Conservation (phyloP, 2,888 invertebrate species). For the Cantharis rustica region DNA sequence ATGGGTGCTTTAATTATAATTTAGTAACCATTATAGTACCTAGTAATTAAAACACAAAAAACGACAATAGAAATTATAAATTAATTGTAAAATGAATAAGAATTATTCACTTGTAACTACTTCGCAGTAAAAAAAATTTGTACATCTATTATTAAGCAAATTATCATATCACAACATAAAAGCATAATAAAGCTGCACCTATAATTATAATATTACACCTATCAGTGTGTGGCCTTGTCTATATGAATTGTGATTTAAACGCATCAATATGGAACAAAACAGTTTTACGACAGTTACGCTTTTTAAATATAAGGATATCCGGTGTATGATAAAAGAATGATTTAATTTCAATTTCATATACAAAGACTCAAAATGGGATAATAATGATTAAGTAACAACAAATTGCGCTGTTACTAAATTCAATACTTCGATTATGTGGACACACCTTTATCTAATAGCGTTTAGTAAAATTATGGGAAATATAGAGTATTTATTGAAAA, state of each 20-base stretch:
- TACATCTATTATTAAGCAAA: slow-evolving; percentile 45
- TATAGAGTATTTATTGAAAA: background rate
- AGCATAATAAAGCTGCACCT: slow-evolving; percentile 45
- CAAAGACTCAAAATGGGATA: slow-evolving; percentile 40
- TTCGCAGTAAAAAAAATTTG: slow-evolving; percentile 19
- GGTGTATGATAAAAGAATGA: slow-evolving; percentile 49
- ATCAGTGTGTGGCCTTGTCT: slow-evolving; percentile 48
- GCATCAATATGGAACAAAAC: slow-evolving; percentile 51
- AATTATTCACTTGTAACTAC: slow-evolving; percentile 29
- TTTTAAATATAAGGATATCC: slow-evolving; percentile 50
- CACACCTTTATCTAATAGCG: slow-evolving; percentile 19
- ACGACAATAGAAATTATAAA: background rate
- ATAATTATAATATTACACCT: slow-evolving; percentile 48
- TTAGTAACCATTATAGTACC: background rate
- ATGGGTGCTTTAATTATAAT: background rate
- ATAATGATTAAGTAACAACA: slow-evolving; percentile 42
- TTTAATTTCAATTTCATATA: slow-evolving; percentile 51
- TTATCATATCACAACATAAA: slow-evolving; percentile 51
- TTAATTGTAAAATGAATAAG: slow-evolving; percentile 1
- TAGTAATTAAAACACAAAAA: background rate
- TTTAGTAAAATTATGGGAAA: slow-evolving; percentile 9
- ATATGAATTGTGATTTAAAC: slow-evolving; percentile 44
- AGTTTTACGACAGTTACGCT: slow-evolving; percentile 46
- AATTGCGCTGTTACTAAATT: slow-evolving; percentile 27
- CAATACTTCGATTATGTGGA: slow-evolving; percentile 7